These are phyloP conservation scores for Chymomyza caudatula DNA, from an alignment of 2,888 invertebrate species.

Conservation along the genomic window DNA sequence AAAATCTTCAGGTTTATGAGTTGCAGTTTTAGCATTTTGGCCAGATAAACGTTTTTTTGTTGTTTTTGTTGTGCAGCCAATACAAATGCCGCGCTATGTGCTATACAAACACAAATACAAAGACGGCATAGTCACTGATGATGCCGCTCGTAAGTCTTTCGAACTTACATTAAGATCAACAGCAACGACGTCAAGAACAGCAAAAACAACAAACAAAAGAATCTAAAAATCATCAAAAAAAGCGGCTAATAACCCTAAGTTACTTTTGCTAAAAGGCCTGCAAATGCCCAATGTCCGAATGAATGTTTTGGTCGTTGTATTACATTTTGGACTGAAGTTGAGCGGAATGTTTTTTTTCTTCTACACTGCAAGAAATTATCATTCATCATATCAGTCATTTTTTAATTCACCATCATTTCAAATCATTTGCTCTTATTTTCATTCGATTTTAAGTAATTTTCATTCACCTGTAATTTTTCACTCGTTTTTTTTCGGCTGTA, in stretches of 20 bases:
- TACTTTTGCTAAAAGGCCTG: conserved; percentile 43
- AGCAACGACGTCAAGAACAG: conserved; percentile 37
- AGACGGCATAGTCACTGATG: conserved; percentile 3
- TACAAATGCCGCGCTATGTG: background rate
- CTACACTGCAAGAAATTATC: conserved; percentile 28
- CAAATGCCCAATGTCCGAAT: background rate
- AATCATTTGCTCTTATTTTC: too few relatives aligned
- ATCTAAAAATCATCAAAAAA: conserved; percentile 41
- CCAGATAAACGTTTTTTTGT: conserved; percentile 17
- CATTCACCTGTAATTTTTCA: too few relatives aligned
- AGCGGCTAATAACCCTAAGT: conserved; percentile 56
- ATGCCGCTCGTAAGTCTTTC: background rate
- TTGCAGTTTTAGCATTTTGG: conserved; percentile 41
- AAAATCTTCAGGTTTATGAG: conserved; percentile 53
- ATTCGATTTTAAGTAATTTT: too few relatives aligned
- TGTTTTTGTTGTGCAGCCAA: conserved; percentile 13
- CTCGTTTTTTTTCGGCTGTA: too few relatives aligned
- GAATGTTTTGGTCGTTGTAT: background rate
- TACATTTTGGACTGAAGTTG: background rate
- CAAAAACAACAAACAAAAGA: conserved; percentile 40
- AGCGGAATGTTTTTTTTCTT: conserved; percentile 16
- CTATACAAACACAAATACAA: conserved; percentile 8
- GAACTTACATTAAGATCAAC: conserved; percentile 48
- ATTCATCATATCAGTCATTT: too few relatives aligned
- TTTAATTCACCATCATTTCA: too few relatives aligned